Percentiles rank a stretch among this genome's conserved stretches.
Evolutionary conservation across 2,797 vertebrate species (phyloP).

Genomic region (Melanotaenia pygmaea): DNA sequence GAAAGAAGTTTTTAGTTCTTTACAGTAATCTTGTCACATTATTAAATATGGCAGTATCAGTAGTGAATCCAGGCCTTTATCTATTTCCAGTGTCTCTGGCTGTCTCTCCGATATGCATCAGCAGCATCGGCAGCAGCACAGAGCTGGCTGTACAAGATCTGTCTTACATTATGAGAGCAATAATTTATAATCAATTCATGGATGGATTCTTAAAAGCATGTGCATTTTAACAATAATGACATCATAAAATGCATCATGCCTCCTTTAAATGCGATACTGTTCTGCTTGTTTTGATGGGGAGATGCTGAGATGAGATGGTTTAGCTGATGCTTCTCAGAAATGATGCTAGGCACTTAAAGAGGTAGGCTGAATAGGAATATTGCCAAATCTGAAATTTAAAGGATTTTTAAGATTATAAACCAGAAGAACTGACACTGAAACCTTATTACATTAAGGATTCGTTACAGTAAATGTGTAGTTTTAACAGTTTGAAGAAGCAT

Average conservation of each 20-base stretch:
- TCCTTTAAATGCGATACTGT: background rate
- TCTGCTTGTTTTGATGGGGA: conserved; percentile 30
- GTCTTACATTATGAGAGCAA: conserved; percentile 34
- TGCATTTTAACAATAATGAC: conserved; percentile 10
- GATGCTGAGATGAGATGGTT: conserved; percentile 40
- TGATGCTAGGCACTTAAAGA: conserved; percentile 81
- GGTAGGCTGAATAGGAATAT: conserved; percentile 74
- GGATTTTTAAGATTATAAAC: conserved; percentile 31
- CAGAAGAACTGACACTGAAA: conserved; percentile 25
- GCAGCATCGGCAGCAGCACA: conserved; percentile 34
- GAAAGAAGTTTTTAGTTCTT: conserved; percentile 39
- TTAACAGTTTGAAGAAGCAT: conserved; percentile 40
- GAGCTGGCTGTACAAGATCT: conserved; percentile 29
- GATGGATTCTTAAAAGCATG: conserved; percentile 9
- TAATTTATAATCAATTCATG: background rate
- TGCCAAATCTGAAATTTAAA: conserved; percentile 55
- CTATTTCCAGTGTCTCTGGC: conserved; percentile 62
- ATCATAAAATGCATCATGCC: background rate
- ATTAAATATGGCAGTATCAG: conserved; percentile 74
- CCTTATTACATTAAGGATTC: conserved; percentile 12
- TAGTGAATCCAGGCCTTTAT: conserved; percentile 68
- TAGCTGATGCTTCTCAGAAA: conserved; percentile 46
- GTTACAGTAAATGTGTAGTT: conserved; percentile 35
- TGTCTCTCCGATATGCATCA: conserved; percentile 72
- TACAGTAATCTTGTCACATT: conserved; percentile 56